phyloP scores from a whole-genome alignment of 2,888 invertebrate species.

The Cordilura impudica region DNA sequence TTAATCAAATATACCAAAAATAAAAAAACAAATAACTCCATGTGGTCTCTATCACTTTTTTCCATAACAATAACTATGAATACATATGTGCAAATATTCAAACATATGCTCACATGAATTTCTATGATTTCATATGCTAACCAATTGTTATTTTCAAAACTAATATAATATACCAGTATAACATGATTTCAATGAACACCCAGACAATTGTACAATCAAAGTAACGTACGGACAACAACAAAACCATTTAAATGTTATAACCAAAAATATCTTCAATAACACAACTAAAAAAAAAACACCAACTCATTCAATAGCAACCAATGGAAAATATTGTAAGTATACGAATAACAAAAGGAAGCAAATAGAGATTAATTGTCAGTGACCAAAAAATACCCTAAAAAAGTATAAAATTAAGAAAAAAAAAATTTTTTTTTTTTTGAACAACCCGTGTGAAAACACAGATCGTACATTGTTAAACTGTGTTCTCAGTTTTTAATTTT shows the following conservation, averaged over 20 bases:
- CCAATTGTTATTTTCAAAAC: background rate
- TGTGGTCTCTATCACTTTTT: conserved; percentile 26
- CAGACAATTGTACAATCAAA: background rate
- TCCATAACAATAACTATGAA: conserved; percentile 15
- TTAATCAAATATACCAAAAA: conserved; percentile 11
- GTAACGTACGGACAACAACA: conserved; percentile 11
- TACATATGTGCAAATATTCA: background rate
- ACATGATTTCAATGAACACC: background rate
- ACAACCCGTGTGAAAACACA: no score
- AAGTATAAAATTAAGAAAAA: background rate
- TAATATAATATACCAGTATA: no score
- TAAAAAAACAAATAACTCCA: background rate
- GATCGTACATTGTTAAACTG: no score
- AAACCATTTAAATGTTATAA: conserved; percentile 23
- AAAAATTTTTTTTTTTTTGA: no score
- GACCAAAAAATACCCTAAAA: conserved; percentile 5
- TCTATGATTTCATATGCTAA: background rate
- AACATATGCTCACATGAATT: background rate
- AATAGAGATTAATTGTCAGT: no score
- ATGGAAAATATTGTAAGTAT: conserved; percentile 36
- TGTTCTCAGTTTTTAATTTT: no score
- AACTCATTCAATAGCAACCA: background rate
- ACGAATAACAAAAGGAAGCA: background rate
- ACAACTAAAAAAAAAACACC: background rate
- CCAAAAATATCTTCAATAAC: background rate